phyloP scores from a whole-genome alignment of 35 echinoderm and acorn worm species.

The Apostichopus californicus region DNA sequence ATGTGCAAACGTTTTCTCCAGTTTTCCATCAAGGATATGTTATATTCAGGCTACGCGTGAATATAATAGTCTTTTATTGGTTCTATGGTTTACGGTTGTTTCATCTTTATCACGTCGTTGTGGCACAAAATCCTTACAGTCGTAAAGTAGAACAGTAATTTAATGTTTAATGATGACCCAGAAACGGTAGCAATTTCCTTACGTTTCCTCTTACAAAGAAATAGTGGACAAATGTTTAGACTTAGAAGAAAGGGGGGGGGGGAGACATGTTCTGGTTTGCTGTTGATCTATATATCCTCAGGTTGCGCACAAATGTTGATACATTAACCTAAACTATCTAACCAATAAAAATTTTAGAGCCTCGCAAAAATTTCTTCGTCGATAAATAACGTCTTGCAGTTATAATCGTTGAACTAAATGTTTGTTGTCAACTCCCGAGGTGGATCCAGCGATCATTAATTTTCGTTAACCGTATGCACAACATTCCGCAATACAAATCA shows the following conservation, averaged over 20 bases:
- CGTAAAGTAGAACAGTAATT: not conserved
- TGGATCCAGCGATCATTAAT: constrained; percentile 12
- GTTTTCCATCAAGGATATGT: not conserved
- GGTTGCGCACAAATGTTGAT: constrained; percentile 1
- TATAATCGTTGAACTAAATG: constrained; percentile 16
- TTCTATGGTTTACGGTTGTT: too few relatives aligned
- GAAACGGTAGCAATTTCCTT: not conserved
- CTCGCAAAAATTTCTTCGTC: constrained; percentile 7
- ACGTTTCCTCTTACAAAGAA: too few relatives aligned
- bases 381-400: constrained; percentile 10
- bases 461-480: not conserved
- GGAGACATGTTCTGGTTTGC: not conserved
- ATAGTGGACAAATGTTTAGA: too few relatives aligned
- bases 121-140: not conserved
- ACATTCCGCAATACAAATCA: constrained; percentile 23
- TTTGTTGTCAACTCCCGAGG: not conserved
- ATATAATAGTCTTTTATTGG: too few relatives aligned
- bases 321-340: constrained; percentile 33
- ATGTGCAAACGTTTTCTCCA: too few relatives aligned
- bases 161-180: not conserved
- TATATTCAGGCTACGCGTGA: too few relatives aligned
- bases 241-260: too few relatives aligned
- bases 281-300: not conserved
- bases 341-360: constrained; percentile 30
- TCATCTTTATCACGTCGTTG: too few relatives aligned